These are phyloP conservation scores for Cirrhinus molitorella DNA, from an alignment of 2,797 vertebrate genomes.

Conservation along the genomic window DNA sequence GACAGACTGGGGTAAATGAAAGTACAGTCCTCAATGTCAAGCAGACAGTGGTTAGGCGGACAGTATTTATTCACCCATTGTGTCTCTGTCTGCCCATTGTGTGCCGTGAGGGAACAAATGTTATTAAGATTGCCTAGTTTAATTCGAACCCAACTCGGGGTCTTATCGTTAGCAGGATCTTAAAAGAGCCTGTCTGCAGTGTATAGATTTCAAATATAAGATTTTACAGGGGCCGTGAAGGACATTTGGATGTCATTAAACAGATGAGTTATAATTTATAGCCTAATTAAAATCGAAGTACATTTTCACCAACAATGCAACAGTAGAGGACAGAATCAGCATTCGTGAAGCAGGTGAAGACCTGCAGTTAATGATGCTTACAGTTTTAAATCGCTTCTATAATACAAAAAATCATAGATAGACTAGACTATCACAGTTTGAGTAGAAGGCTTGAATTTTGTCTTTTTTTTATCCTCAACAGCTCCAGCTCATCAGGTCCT, in stretches of 20 bases:
- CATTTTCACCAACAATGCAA: slow-evolving; percentile 19
- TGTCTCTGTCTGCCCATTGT: slow-evolving; percentile 5
- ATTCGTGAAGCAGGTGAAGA: slow-evolving; percentile 17
- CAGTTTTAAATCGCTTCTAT: neutral
- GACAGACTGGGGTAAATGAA: slow-evolving; percentile 18
- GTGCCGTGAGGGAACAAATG: slow-evolving; percentile 1
- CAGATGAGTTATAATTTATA: slow-evolving; percentile 29
- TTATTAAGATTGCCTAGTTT: slow-evolving; percentile 5
- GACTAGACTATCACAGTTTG: neutral
- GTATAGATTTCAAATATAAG: slow-evolving; percentile 27
- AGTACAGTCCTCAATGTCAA: slow-evolving; percentile 37
- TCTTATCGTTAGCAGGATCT: neutral
- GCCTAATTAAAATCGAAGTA: slow-evolving; percentile 5
- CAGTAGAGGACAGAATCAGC: neutral
- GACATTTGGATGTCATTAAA: slow-evolving; percentile 46
- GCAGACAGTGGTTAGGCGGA: slow-evolving; percentile 3
- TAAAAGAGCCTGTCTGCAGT: neutral
- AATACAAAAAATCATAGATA: neutral
- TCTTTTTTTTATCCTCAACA: neutral
- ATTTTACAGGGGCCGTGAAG: slow-evolving; percentile 10
- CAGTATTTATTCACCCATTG: slow-evolving; percentile 23
- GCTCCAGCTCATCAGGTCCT: neutral
- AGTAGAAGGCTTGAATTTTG: neutral
- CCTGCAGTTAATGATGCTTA: slow-evolving; percentile 1
- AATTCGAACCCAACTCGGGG: neutral